A percentile compares a stretch with the other conserved stretches of the same genome.
Conservation (phyloP, 2,113 vertebrate genomes). For the Grammomys dolichurus region DNA sequence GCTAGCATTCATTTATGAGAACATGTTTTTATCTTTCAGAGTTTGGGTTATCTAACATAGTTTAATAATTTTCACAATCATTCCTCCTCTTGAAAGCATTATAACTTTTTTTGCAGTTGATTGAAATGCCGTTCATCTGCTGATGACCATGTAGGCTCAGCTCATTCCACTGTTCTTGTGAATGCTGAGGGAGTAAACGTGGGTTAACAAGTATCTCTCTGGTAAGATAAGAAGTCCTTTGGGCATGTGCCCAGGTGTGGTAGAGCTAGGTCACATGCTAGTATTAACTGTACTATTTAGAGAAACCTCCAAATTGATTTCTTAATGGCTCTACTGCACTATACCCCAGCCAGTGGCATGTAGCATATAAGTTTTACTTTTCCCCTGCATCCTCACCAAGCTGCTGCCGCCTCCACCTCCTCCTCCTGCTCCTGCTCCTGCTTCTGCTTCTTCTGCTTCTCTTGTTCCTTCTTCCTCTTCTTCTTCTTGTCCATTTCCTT, state of each 20-base stretch:
- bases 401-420: accelerated
- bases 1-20: background rate
- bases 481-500: background rate
- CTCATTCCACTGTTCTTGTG: background rate
- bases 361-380: no score
- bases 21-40: background rate
- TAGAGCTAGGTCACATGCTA: background rate
- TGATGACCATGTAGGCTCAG: background rate
- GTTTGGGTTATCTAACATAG: background rate
- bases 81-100: background rate
- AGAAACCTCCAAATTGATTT: background rate
- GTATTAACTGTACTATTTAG: background rate
- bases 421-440: accelerated
- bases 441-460: no score
- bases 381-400: background rate
- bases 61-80: background rate
- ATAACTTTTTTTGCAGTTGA: background rate
- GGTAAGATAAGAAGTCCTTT: background rate
- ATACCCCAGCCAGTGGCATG: no score
- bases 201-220: no score
- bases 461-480: no score
- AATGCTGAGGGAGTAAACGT: background rate
- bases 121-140: background rate
- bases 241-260: background rate
- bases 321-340: no score